These are phyloP conservation scores for Erpornis zantholeuca DNA, from an alignment of 2,113 vertebrate genomes.

Conservation along the genomic window DNA sequence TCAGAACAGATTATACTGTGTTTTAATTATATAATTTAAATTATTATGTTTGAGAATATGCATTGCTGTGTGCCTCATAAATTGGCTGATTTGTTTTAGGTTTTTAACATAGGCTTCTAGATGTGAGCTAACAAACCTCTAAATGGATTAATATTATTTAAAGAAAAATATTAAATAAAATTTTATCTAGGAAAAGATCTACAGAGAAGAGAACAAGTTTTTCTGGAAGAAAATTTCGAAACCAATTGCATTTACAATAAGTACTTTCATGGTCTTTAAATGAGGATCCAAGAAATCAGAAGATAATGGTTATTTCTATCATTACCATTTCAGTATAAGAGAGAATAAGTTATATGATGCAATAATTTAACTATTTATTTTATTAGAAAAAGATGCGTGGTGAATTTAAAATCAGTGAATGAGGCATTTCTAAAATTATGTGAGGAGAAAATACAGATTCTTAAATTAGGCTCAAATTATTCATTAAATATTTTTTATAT, in stretches of 20 bases:
- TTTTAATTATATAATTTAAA: not conserved
- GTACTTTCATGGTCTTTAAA: not conserved
- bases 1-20: not conserved
- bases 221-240: not conserved
- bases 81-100: not conserved
- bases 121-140: not conserved
- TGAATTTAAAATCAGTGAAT: not conserved
- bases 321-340: not conserved
- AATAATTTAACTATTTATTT: not conserved
- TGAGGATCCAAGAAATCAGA: not conserved
- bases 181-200: not conserved
- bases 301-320: not conserved
- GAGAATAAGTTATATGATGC: not conserved
- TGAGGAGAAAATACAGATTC: not conserved
- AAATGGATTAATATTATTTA: not conserved
- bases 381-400: not conserved
- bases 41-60: not conserved
- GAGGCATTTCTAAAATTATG: not conserved
- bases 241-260: not conserved
- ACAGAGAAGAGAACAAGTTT: not conserved
- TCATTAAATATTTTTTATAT: not conserved
- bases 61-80: not conserved
- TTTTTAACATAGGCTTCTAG: not conserved
- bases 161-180: not conserved
- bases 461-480: not conserved